Conservation (phyloP, 2,888 invertebrate species). For the Acanthosepion lycidas region DNA sequence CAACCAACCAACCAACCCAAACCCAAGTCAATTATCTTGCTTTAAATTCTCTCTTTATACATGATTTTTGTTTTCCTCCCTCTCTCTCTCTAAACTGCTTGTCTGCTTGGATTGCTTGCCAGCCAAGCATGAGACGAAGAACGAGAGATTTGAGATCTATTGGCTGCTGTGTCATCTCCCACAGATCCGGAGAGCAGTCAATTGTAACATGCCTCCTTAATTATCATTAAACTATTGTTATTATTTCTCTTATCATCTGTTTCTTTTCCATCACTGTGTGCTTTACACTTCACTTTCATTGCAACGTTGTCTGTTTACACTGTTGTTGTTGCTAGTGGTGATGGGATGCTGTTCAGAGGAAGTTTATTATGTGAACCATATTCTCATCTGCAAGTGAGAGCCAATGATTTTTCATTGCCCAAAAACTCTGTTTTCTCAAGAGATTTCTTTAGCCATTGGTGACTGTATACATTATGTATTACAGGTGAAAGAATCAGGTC, state of each 20-base stretch:
- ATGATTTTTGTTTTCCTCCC: not conserved
- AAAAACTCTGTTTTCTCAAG: too few relatives aligned
- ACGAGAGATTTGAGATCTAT: not conserved
- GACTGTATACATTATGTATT: too few relatives aligned
- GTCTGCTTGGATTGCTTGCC: not conserved
- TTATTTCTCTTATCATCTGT: not conserved
- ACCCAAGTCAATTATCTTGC: constrained; percentile 11
- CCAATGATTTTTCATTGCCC: too few relatives aligned
- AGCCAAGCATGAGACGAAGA: constrained; percentile 33
- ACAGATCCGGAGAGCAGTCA: not conserved
- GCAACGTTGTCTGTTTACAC: not conserved
- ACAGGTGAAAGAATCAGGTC: too few relatives aligned
- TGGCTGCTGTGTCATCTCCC: not conserved
- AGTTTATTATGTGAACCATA: not conserved
- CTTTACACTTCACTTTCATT: not conserved
- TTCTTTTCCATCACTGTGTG: not conserved
- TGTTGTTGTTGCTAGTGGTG: not conserved
- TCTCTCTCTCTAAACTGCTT: not conserved
- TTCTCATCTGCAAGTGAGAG: too few relatives aligned
- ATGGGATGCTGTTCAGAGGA: not conserved
- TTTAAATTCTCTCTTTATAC: not conserved
- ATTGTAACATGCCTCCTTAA: constrained; percentile 15
- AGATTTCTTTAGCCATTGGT: too few relatives aligned
- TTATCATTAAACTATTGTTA: constrained; percentile 20
- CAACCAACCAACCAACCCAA: not conserved